Conservation (phyloP, 2,888 invertebrate species). For the Tricholauxania praeusta region DNA sequence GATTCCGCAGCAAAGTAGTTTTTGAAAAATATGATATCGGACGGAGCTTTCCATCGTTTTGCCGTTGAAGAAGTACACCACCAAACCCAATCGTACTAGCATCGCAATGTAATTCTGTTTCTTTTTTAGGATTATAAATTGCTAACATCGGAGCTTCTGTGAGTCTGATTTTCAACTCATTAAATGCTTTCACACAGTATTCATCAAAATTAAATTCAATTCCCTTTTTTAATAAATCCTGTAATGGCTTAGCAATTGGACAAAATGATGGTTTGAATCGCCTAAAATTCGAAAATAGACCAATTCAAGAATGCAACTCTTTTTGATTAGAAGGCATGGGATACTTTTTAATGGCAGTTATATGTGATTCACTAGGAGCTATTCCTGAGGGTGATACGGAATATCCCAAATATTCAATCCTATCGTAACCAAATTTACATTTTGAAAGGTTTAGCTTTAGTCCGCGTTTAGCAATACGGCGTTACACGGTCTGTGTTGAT, state of each 20-base stretch:
- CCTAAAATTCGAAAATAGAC: conserved; percentile 24
- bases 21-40: conserved; percentile 36
- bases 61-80: conserved; percentile 36
- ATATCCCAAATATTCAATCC: background rate
- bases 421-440: background rate
- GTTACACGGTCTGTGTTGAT: too few species aligned
- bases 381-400: too few species aligned
- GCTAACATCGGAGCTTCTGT: conserved; percentile 33
- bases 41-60: conserved; percentile 35
- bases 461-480: conserved; percentile 18
- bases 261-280: conserved; percentile 26
- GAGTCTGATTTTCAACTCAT: conserved; percentile 32
- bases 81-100: conserved; percentile 39
- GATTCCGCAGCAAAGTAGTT: conserved; percentile 29
- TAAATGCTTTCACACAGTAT: conserved; percentile 21
- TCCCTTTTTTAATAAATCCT: conserved; percentile 20
- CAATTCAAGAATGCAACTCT: too few species aligned
- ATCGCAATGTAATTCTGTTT: conserved; percentile 38
- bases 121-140: conserved; percentile 23
- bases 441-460: conserved; percentile 28
- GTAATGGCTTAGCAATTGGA: conserved; percentile 14
- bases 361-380: too few species aligned
- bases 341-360: too few species aligned
- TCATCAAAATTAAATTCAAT: conserved; percentile 28
- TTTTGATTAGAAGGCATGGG: too few species aligned